Base-by-base conservation (phyloP, 2,888 invertebrate species). In the Eilema griseolum region DNA sequence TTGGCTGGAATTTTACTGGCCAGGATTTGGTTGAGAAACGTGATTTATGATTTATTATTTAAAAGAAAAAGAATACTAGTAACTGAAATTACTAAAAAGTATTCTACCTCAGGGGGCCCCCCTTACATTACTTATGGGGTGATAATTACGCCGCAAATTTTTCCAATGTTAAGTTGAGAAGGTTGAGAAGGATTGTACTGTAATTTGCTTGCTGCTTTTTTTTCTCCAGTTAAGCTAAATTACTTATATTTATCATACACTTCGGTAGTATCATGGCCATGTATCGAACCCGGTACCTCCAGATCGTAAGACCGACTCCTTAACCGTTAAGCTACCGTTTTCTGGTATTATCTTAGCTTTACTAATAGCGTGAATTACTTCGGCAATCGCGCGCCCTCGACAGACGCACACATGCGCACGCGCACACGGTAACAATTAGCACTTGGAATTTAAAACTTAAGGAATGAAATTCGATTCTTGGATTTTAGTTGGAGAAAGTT, bases 361-460 rank as follows among this genome's bases (percentile, higher is more conserved):
- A 33, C 72, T 80, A 84, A 82, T 71, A 76, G 84, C 78, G 83
- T 78, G 52, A 84, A 83, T 82, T 76, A 78, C 74, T 77, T 69
- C 66, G 72, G 76, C 75, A 83, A 85, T 67, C 82, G 62, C 61
- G 71, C 82, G 77, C 83, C 78, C 77, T 79, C 80, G 73, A 78
- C 76, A 81, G 24, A 56, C 3, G 52, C 59, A 74, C 67, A 67
- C 75, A 67, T 60, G 64, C 31, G 69, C 66, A 33, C 60, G 68
- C 73, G 66, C 74, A 73, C 73, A 80, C 71, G 56, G 73, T 66
- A 77, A 72, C 79, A 84, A 84, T 86, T 85, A 85, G 83, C 85
- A 84, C 79, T 33, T 79, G 60, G 46, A 75, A 78, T 78, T 75
- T 70, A 61, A 65, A 77, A 66, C 70, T 75, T 71, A 70, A 71